Evolutionary conservation across 2,797 vertebrate genomes (phyloP), one percentile per base, ranked within the genome.

Genomic region (Thalassophryne amazonica): DNA sequence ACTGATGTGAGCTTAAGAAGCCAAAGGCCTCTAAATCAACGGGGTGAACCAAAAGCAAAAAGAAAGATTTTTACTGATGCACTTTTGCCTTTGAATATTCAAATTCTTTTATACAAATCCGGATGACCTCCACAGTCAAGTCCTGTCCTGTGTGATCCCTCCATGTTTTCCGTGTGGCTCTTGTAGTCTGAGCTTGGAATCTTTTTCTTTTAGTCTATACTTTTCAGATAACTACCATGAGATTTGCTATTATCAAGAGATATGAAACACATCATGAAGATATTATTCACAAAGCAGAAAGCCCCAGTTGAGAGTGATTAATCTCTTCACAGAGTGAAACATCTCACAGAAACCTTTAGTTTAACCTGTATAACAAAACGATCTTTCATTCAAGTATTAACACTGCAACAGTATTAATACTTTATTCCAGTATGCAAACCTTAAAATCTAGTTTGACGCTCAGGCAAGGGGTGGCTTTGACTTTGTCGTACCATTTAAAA

Each of bases 31-130:
- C 27, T 7, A 33, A 56, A 47, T 52, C 34, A 45, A 60, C 60
- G 24, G 49, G 42, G 24, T 33, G 52, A 69, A 64, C 39, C 54
- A 61, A 60, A 54, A 3, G 9, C 42, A 16, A 16, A 50, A 35
- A 69, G 63, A 72, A 76, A 71, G 24, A 39, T 32, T 52, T 60
- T 49, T 38, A 37, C 12, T 11, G 21, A 27, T 37, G 33, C 12
- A 3, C 7, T 33, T n/a, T 29, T 25, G 5, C 22, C 28, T 75
- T 73, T 68, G 38, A 66, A 74, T 78, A 78, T 69, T 79, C 41
- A 64, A 73, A 79, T 67, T 0, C 28, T 31, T 3, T 35, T 33
- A 55, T 53, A 36, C 42, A 70, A 63, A 72, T 21, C 39, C 6
- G 11, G n/a, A 53, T 38, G 31, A 43, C 13, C 9, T 34, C 12